Evolutionary conservation across 2,113 vertebrate species (phyloP).

Genomic region (Parotia lawesii): DNA sequence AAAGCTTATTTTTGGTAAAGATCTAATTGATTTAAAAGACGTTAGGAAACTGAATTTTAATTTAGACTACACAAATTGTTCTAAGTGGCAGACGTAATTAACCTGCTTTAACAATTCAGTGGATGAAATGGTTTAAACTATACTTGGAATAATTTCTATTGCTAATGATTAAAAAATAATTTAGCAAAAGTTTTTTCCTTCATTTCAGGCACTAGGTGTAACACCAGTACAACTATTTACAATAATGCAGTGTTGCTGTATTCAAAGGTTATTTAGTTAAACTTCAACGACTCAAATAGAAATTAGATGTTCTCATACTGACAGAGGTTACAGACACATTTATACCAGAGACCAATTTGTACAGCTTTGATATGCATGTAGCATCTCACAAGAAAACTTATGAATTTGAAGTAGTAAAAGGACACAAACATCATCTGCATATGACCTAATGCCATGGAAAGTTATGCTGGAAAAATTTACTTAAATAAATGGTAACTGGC

Average conservation of each 20-base stretch:
- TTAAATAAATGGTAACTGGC: background rate
- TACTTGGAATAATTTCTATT: background rate
- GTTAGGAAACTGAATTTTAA: background rate
- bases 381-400: background rate
- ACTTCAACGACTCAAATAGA: background rate
- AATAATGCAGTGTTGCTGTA: background rate
- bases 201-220: background rate
- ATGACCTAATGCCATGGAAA: background rate
- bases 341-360: background rate
- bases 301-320: background rate
- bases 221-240: background rate
- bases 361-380: background rate
- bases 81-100: background rate
- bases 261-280: background rate
- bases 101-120: background rate
- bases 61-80: background rate
- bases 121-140: background rate
- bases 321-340: background rate
- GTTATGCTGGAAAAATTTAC: background rate
- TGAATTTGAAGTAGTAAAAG: background rate
- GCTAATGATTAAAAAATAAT: background rate
- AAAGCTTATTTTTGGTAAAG: background rate
- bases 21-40: background rate
- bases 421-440: background rate
- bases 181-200: background rate